Percentiles rank a stretch among this genome's conserved stretches.
phyloP scores from a whole-genome alignment of 2,113 vertebrate genomes.

The Coptodon bakossiorum region DNA sequence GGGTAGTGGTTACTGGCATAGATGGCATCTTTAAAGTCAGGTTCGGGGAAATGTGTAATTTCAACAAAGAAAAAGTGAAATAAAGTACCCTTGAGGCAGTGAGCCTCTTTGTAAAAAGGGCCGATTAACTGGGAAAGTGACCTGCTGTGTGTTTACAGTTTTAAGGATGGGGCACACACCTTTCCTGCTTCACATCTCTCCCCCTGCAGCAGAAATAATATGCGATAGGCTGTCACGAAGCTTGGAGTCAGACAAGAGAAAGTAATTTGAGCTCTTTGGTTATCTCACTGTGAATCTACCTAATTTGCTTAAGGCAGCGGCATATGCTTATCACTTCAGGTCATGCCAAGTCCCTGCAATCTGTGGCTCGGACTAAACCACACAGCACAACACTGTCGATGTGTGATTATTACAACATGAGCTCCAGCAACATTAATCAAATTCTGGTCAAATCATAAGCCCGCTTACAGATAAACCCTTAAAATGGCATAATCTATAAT shows the following conservation, averaged over 20 bases:
- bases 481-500: conserved; percentile 27
- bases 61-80: not conserved
- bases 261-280: not conserved
- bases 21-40: not conserved
- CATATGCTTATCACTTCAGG: conserved; percentile 44
- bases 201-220: not conserved
- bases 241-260: not conserved
- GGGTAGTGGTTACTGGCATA: not conserved
- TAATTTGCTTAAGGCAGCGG: conserved; percentile 39
- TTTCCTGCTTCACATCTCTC: not conserved
- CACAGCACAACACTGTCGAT: conserved; percentile 1
- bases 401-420: not conserved
- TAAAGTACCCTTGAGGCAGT: not conserved
- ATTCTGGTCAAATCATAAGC: not conserved
- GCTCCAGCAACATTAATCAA: conserved; percentile 15
- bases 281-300: conserved; percentile 21
- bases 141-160: not conserved
- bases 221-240: not conserved
- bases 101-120: not conserved
- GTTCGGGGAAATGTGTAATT: not conserved
- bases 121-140: not conserved
- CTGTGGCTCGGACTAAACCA: conserved; percentile 29
- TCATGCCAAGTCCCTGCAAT: conserved; percentile 47
- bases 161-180: not conserved
- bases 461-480: conserved; percentile 1